A percentile compares a stretch with the other conserved stretches of the same genome.
Evolutionary conservation across 2,888 invertebrate genomes (phyloP).

Genomic region (Eupsilia transversa): DNA sequence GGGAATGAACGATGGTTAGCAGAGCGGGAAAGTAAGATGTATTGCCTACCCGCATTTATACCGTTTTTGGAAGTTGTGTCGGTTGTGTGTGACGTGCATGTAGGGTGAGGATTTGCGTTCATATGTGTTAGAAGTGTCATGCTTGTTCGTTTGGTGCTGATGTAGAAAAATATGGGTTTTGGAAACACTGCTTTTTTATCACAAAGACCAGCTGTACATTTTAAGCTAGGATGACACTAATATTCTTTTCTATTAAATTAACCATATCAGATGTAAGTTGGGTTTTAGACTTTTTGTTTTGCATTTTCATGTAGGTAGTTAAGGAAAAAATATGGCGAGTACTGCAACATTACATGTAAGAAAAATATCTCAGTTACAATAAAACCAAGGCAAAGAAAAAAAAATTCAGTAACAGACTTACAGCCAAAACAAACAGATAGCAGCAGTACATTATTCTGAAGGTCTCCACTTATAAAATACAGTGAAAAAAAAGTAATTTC

Average conservation of each 20-base stretch:
- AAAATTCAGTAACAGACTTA: too few relatives aligned
- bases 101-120: background rate
- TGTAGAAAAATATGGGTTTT: background rate
- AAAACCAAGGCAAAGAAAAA: constrained; percentile 18
- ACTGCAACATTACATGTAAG: background rate
- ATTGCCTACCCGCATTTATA: constrained; percentile 16
- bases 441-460: too few relatives aligned
- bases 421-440: too few relatives aligned
- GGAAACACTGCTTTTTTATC: background rate
- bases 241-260: too few relatives aligned
- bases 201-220: background rate
- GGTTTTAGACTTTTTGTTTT: background rate
- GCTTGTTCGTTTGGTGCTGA: background rate
- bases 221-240: background rate
- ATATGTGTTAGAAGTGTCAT: background rate
- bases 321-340: background rate
- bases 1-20: constrained; percentile 27
- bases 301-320: background rate
- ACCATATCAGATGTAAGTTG: background rate
- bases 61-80: constrained; percentile 1
- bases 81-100: background rate
- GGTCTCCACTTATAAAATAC: too few relatives aligned
- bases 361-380: constrained; percentile 2
- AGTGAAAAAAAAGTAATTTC: too few relatives aligned
- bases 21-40: constrained; percentile 15